Percentiles rank a stretch among this genome's conserved stretches.
These are phyloP conservation scores for Globodera rostochiensis DNA, from an alignment of 1,140 invertebrate species.

Conservation along the genomic window DNA sequence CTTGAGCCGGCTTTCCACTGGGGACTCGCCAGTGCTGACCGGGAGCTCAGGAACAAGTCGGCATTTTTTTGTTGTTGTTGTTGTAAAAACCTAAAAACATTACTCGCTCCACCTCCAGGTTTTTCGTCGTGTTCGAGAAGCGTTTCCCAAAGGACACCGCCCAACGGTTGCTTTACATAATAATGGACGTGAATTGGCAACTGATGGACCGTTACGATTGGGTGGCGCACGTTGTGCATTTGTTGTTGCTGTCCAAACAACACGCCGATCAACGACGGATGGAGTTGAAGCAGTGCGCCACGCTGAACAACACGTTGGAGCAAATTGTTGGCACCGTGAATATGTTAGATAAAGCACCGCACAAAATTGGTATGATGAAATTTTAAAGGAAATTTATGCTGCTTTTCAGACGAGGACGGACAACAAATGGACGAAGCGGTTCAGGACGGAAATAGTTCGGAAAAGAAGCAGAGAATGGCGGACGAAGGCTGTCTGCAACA, in stretches of 20 bases:
- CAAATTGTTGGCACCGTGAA: background rate
- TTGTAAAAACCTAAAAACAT: background rate
- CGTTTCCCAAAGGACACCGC: slow-evolving; percentile 30
- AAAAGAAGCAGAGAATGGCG: background rate
- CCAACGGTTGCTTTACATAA: slow-evolving; percentile 34
- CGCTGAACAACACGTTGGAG: slow-evolving; percentile 30
- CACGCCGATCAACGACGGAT: background rate
- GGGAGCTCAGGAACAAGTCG: slow-evolving; percentile 20
- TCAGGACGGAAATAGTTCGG: background rate
- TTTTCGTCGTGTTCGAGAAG: slow-evolving; percentile 36
- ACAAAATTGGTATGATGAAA: too few relatives aligned
- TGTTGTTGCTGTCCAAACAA: slow-evolving; percentile 32
- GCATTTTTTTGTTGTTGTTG: too few relatives aligned
- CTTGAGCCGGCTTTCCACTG: slow-evolving; percentile 40
- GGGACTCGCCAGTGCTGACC: slow-evolving; percentile 36
- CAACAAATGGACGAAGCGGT: background rate
- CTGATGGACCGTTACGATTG: slow-evolving; percentile 34
- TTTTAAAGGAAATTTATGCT: too few relatives aligned
- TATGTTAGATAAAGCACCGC: too few relatives aligned
- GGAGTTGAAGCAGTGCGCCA: slow-evolving; percentile 31
- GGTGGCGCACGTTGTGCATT: slow-evolving; percentile 40
- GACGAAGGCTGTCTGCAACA: too few relatives aligned
- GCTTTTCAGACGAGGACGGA: background rate
- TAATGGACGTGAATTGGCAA: slow-evolving; percentile 41
- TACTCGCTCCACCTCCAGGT: background rate